phyloP scores from a whole-genome alignment of 2,797 vertebrate genomes.

The Oryzias sinensis region DNA sequence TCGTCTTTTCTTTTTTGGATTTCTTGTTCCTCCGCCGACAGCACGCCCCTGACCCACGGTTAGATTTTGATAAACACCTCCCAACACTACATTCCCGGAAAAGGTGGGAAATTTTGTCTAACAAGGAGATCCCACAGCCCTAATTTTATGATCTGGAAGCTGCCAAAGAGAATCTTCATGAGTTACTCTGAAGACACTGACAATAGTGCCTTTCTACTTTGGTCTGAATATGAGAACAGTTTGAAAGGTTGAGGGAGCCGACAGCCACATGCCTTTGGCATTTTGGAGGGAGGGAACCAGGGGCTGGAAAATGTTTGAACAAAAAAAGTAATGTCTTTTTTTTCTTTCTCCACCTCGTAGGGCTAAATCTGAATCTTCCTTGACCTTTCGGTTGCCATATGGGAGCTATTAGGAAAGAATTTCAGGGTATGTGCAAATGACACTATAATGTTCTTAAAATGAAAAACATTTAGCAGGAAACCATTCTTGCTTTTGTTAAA shows the following conservation, averaged over 20 bases:
- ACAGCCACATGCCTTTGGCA: slow-evolving; percentile 66
- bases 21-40: slow-evolving; percentile 17
- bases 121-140: slow-evolving; percentile 17
- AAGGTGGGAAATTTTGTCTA: slow-evolving; percentile 23
- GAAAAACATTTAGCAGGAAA: not conserved
- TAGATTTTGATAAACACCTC: slow-evolving; percentile 34
- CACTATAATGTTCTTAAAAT: slow-evolving; percentile 7
- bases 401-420: slow-evolving; percentile 53
- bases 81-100: slow-evolving; percentile 6
- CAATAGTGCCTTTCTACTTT: slow-evolving; percentile 66
- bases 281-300: slow-evolving; percentile 69
- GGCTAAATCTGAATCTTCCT: slow-evolving; percentile 50
- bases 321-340: slow-evolving; percentile 68
- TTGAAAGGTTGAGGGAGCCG: slow-evolving; percentile 61
- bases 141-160: slow-evolving; percentile 16
- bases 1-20: slow-evolving; percentile 35
- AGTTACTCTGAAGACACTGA: slow-evolving; percentile 36
- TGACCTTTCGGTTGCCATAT: slow-evolving; percentile 52
- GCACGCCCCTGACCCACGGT: slow-evolving; percentile 11
- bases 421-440: slow-evolving; percentile 28
- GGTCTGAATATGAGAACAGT: slow-evolving; percentile 70
- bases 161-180: slow-evolving; percentile 38
- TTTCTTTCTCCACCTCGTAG: slow-evolving; percentile 50
- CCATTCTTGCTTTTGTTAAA: slow-evolving; percentile 2
- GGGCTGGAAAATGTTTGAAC: slow-evolving; percentile 69